Evolutionary conservation across 2,797 vertebrate genomes (phyloP).

Genomic region (Bothrops alternatus): DNA sequence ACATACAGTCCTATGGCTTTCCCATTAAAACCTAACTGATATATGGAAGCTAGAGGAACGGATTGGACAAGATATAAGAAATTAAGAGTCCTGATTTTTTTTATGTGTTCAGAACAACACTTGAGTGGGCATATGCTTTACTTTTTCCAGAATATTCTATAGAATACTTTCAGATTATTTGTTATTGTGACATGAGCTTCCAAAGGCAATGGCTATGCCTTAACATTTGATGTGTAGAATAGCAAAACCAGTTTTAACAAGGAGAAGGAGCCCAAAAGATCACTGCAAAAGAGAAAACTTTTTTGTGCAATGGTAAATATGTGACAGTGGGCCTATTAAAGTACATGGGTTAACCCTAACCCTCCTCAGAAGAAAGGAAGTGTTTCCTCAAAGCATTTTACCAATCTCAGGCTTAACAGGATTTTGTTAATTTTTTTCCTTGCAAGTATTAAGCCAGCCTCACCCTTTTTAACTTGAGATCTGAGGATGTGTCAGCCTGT

Average conservation of each 20-base stretch:
- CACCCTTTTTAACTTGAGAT: conserved; percentile 15
- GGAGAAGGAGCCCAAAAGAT: conserved; percentile 7
- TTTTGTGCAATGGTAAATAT: not conserved
- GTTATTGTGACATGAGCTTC: not conserved
- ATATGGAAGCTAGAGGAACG: not conserved
- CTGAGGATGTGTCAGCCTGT: conserved; percentile 1
- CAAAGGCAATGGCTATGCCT: not conserved
- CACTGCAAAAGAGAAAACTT: conserved; percentile 14
- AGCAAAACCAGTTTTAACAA: conserved; percentile 6
- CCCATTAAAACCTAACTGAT: not conserved
- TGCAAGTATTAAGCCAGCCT: conserved; percentile 6
- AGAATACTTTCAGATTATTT: not conserved
- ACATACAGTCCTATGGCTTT: not conserved
- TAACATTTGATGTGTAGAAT: not conserved
- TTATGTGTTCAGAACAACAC: not conserved
- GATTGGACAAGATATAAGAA: not conserved
- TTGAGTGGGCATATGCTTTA: not conserved
- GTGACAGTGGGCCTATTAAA: conserved; percentile 2
- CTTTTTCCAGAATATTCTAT: not conserved
- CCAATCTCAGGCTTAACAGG: conserved; percentile 11
- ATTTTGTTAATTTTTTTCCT: conserved; percentile 18
- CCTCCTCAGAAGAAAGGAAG: conserved; percentile 1
- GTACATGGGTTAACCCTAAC: conserved; percentile 4
- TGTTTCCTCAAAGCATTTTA: conserved; percentile 10
- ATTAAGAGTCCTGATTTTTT: not conserved